Evolutionary conservation across 2,797 vertebrate genomes (phyloP).

Genomic region (Poeciliopsis turneri): DNA sequence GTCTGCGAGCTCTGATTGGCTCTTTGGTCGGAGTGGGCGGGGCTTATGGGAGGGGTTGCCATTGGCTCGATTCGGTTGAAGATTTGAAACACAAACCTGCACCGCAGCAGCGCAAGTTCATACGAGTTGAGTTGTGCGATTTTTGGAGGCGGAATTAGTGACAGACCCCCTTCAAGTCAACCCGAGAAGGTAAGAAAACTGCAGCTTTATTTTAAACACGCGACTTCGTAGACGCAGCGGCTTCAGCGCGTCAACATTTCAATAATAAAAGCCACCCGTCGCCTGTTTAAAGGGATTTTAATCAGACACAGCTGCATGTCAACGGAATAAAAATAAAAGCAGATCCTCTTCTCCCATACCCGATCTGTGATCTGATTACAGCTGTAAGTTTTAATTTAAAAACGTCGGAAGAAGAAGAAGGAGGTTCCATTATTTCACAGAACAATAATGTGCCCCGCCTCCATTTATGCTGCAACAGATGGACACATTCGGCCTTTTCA

Average conservation of each 20-base stretch:
- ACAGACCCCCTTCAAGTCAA: conserved; percentile 8
- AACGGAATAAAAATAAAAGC: background rate
- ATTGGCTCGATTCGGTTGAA: conserved; percentile 79
- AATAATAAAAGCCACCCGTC: background rate
- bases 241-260: background rate
- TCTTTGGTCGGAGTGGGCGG: conserved; percentile 12
- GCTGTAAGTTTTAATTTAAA: background rate
- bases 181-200: conserved; percentile 55
- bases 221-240: too few relatives aligned
- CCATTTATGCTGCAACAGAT: conserved; percentile 60
- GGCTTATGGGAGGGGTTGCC: conserved; percentile 36
- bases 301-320: background rate
- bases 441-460: conserved; percentile 54
- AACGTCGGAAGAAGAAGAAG: background rate
- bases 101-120: background rate
- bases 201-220: background rate
- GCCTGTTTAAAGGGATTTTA: background rate
- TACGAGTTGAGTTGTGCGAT: background rate
- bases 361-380: background rate
- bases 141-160: background rate
- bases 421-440: background rate
- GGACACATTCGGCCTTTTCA: conserved; percentile 53
- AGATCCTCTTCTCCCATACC: background rate
- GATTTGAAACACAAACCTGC: conserved; percentile 67
- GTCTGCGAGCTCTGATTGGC: conserved; percentile 59